Evolutionary conservation across 2,113 vertebrate genomes (phyloP).

Genomic region (Serranochromis macrocephalus): DNA sequence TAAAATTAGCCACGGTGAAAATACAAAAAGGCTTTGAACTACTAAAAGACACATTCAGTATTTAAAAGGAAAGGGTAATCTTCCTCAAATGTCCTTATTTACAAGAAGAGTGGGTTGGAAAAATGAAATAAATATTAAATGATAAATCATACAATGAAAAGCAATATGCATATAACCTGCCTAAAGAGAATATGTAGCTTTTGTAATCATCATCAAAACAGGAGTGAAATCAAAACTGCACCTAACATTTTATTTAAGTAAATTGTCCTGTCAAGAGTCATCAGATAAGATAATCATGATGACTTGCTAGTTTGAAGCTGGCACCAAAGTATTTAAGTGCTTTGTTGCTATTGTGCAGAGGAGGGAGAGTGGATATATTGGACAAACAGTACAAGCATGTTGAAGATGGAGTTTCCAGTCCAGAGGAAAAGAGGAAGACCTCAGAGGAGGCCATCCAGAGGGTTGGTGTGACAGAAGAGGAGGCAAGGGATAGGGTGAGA

Average conservation of each 20-base stretch:
- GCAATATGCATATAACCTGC: neutral
- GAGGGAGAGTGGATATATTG: neutral
- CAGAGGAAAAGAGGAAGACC: neutral
- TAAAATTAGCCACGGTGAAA: neutral
- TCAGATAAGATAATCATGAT: neutral
- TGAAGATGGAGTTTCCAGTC: neutral
- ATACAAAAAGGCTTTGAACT: neutral
- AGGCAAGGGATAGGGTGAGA: neutral
- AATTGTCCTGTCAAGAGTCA: neutral
- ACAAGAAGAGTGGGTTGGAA: neutral
- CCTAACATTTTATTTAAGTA: neutral
- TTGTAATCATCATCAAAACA: neutral
- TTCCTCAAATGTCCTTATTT: neutral
- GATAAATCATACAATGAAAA: neutral
- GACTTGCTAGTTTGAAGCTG: neutral
- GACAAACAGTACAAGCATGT: neutral
- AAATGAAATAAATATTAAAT: neutral
- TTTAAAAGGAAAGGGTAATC: fast-evolving
- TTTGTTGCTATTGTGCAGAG: neutral
- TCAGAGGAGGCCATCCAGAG: neutral
- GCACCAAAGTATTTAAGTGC: neutral
- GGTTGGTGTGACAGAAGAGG: neutral
- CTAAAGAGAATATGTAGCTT: neutral
- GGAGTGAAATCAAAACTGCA: neutral
- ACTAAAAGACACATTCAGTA: neutral